Evolutionary conservation across 2,113 vertebrate species (phyloP).

Genomic region (Stegostoma tigrinum): DNA sequence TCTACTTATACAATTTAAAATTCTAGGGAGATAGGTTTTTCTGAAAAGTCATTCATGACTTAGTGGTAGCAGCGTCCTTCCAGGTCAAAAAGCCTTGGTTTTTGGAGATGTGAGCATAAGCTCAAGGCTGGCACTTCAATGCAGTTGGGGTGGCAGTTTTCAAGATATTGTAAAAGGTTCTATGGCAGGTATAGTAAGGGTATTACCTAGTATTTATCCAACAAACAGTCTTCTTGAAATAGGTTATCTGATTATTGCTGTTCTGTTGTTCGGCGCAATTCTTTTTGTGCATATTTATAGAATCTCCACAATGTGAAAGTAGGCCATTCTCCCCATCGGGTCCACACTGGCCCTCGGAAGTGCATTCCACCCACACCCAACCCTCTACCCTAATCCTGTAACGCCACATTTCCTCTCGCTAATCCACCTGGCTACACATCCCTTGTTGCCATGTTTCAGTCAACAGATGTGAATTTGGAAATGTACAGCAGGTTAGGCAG

Average conservation of each 20-base stretch:
- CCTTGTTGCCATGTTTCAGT: background rate
- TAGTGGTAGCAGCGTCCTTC: background rate
- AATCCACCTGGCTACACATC: too few species aligned
- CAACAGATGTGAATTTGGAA: too few species aligned
- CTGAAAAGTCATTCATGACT: background rate
- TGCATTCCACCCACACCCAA: too few species aligned
- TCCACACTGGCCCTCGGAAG: too few species aligned
- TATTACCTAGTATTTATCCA: background rate
- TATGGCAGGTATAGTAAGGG: background rate
- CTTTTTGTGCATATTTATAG: too few species aligned
- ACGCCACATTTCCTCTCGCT: too few species aligned
- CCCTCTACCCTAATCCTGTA: too few species aligned
- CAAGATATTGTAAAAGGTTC: background rate
- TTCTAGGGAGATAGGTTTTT: background rate
- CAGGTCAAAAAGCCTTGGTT: background rate
- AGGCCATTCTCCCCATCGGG: too few species aligned
- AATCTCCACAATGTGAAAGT: too few species aligned
- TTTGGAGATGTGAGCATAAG: background rate
- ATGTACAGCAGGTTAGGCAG: too few species aligned
- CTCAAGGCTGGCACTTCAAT: too few species aligned
- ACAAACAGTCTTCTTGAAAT: background rate
- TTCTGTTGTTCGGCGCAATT: background rate
- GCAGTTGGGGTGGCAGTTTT: background rate
- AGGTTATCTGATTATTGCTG: background rate
- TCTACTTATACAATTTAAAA: background rate